Conservation (phyloP, 2,888 invertebrate species). For the Eilema caniola region DNA sequence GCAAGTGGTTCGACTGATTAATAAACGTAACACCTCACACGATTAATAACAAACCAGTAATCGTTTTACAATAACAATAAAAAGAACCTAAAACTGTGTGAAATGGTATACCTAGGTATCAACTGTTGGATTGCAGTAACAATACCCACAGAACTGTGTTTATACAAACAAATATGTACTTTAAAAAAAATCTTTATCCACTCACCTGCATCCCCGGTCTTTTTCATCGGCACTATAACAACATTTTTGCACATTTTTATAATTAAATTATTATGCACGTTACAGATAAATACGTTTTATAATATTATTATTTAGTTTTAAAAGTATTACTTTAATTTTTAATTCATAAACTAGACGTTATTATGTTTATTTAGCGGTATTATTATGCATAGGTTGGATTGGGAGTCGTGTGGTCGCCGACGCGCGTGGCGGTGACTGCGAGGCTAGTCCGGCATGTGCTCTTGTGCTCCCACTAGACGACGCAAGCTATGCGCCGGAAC, state of each 20-base stretch:
- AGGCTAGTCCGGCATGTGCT: conserved; percentile 3
- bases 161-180: neutral
- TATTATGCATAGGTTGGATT: conserved; percentile 36
- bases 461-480: neutral
- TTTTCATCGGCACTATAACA: conserved; percentile 70
- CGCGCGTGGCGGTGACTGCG: conserved; percentile 52
- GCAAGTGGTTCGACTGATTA: conserved; percentile 31
- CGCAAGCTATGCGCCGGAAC: conserved; percentile 9
- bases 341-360: conserved; percentile 27
- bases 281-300: conserved; percentile 1
- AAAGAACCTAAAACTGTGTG: conserved; percentile 8
- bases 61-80: conserved; percentile 15
- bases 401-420: conserved; percentile 39
- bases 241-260: conserved; percentile 75
- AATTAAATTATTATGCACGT: conserved; percentile 44
- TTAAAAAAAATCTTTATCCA: conserved; percentile 17
- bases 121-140: neutral
- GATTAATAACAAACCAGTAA: conserved; percentile 25
- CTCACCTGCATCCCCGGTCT: conserved; percentile 70
- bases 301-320: conserved; percentile 3
- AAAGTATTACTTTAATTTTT: conserved; percentile 16
- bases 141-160: neutral
- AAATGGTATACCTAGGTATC: neutral
- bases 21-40: conserved; percentile 21
- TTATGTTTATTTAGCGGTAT: conserved; percentile 33